These are phyloP conservation scores for Mesoclemmys tuberculata DNA, from an alignment of 2,113 vertebrate genomes.

Conservation along the genomic window DNA sequence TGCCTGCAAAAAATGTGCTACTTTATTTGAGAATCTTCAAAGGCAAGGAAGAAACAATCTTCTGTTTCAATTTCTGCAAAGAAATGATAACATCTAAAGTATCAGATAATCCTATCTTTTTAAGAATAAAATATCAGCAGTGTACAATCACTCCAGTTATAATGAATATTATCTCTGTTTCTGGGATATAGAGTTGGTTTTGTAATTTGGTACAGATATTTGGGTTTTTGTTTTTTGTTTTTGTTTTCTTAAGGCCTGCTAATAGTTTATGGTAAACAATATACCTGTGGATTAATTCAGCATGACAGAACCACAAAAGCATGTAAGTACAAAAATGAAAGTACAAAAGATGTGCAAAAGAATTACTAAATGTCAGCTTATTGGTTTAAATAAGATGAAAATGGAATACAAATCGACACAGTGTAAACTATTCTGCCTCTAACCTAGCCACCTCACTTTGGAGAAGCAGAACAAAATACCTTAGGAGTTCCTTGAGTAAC, in stretches of 20 bases:
- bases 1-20: neutral
- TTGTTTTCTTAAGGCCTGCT: neutral
- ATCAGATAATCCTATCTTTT: neutral
- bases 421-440: neutral
- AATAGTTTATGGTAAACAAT: neutral
- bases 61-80: neutral
- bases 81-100: neutral
- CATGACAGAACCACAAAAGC: neutral
- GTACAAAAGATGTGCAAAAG: neutral
- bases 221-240: neutral
- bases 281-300: neutral
- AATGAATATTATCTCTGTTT: neutral
- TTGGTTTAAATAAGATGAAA: neutral
- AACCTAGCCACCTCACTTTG: neutral
- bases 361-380: neutral
- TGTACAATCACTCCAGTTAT: rapidly evolving
- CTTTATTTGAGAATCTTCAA: neutral
- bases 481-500: neutral
- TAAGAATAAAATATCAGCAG: neutral
- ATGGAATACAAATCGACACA: neutral
- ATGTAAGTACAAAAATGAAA: no score
- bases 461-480: neutral
- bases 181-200: neutral
- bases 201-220: neutral
- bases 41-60: neutral